Evolutionary conservation across 2,888 invertebrate genomes (phyloP), one percentile per base, ranked within the genome.

Genomic region (Chironomus riparius): DNA sequence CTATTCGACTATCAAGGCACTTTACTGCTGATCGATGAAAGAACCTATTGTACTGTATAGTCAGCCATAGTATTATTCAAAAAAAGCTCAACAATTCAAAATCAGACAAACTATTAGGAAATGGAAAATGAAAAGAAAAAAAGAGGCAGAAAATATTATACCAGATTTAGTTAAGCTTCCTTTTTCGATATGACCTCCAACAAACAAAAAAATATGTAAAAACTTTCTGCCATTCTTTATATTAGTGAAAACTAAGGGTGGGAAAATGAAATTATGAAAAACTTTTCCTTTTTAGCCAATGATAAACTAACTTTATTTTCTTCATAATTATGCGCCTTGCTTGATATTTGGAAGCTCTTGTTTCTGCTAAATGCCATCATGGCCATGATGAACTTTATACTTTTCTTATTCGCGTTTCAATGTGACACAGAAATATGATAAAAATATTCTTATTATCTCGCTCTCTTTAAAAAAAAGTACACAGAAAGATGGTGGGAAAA

Each of bases 291-390:
- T 65, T 21, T 62, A 13, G n/a, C 24, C 65, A 65, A 47, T 72
- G 62, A 71, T 71, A 71, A 71, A 71, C 71, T 72, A 72, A 47
- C 62, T 72, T 18, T 50, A 13, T 38, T 50, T 56, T 56, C 56
- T 7, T 50, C 28, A 72, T 72, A 72, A 72, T 62, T 72, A 62
- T 72, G 12, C 7, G 72, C 61, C 61, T 28, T 18, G 22, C 13
- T 61, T 24, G 48, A 47, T 38, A 47, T 18, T 70, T 38, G 38
- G 38, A n/a, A 38, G 38, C 10, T 38, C 38, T 38, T 38, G 10
- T 38, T 38, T 38, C 38, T 38, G 38, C 6, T 56, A 56, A 15
- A 56, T 15, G 18, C 15, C 56, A 56, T 56, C 50, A 56, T 15
- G 7, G n/a, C n/a, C 15, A 56, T 56, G 56, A 56, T 56, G 56